Evolutionary conservation across 30 jellyfish, hydroid and myxozoan species (phyloP).

Genomic region (Cassiopea andromeda): DNA sequence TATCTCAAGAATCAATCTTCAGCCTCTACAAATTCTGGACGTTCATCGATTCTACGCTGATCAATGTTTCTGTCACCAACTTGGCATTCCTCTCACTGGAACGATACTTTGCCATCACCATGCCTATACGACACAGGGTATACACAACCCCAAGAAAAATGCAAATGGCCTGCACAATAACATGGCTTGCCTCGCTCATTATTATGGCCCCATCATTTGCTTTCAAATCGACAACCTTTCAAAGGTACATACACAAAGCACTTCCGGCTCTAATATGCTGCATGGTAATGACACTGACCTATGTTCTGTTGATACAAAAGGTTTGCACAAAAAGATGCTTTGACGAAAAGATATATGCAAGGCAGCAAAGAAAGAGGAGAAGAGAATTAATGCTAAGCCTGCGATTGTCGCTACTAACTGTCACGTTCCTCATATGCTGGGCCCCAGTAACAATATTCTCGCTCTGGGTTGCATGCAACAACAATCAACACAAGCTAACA

Average conservation of each 20-base stretch:
- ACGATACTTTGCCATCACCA: slow-evolving; percentile 35
- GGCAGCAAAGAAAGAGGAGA: background rate
- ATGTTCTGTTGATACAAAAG: background rate
- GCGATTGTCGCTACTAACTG: slow-evolving; percentile 35
- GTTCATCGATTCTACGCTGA: slow-evolving; percentile 17
- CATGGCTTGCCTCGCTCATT: slow-evolving; percentile 23
- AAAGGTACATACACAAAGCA: slow-evolving; percentile 30
- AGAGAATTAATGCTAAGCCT: slow-evolving; percentile 18
- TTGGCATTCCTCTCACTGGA: slow-evolving; percentile 39
- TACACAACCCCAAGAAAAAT: slow-evolving; percentile 4
- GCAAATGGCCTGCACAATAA: slow-evolving; percentile 11
- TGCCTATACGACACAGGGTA: slow-evolving; percentile 30
- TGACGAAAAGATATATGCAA: background rate
- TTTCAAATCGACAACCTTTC: background rate
- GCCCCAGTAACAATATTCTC: slow-evolving; percentile 32
- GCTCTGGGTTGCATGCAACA: slow-evolving; percentile 23
- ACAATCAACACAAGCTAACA: background rate
- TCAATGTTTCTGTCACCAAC: slow-evolving; percentile 26
- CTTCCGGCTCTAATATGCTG: slow-evolving; percentile 27
- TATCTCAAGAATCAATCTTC: background rate
- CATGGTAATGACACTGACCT: slow-evolving; percentile 10
- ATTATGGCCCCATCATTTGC: slow-evolving; percentile 31
- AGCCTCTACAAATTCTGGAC: slow-evolving; percentile 13
- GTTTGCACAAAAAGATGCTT: slow-evolving; percentile 7
- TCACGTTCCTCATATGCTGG: slow-evolving; percentile 39